phyloP scores from a whole-genome alignment of 2,888 invertebrate species.

The Griposia aprilina region DNA sequence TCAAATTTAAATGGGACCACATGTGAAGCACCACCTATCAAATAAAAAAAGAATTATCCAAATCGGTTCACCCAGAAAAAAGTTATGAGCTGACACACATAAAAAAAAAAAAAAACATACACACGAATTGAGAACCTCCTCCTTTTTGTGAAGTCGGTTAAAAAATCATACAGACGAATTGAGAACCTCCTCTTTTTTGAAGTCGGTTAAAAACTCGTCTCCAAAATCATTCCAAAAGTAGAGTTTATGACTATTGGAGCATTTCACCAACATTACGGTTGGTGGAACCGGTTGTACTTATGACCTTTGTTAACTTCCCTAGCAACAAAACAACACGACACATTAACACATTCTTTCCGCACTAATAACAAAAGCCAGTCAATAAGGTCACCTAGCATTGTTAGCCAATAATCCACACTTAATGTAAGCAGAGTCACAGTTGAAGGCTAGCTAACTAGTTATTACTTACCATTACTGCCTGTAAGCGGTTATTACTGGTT shows the following conservation, averaged over 20 bases:
- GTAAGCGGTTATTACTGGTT: conserved; percentile 40
- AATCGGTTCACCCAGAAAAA: no score
- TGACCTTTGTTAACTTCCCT: conserved; percentile 14
- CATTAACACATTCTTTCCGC: conserved; percentile 33
- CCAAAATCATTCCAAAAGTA: neutral
- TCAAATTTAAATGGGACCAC: no score
- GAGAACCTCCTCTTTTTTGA: no score
- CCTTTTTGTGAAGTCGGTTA: no score
- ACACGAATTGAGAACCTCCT: no score
- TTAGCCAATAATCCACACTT: conserved; percentile 50
- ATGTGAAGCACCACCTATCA: no score
- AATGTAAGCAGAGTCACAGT: conserved; percentile 49
- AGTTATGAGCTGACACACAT: no score
- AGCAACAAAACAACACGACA: conserved; percentile 35
- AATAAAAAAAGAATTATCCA: no score
- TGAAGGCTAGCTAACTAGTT: conserved; percentile 47
- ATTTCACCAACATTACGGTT: neutral
- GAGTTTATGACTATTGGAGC: neutral
- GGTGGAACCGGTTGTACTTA: neutral
- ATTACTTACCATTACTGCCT: conserved; percentile 34
- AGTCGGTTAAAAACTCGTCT: no score
- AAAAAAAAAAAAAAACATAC: no score
- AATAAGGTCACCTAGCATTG: conserved; percentile 49
- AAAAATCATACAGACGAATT: no score
- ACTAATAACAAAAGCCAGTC: conserved; percentile 23